Conservation (phyloP, 1,140 invertebrate genomes). For the Lethocerus indicus region DNA sequence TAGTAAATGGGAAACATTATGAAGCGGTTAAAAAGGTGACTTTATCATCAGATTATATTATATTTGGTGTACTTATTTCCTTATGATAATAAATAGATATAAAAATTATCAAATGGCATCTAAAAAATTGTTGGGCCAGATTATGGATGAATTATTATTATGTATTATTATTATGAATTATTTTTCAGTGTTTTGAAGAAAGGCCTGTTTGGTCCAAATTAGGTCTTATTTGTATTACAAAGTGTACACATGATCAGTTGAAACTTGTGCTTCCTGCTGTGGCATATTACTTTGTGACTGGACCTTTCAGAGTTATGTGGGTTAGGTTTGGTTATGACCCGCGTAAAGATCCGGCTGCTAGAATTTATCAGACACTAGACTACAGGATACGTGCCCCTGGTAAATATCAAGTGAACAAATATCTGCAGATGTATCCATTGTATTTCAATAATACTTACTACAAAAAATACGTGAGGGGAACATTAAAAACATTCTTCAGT, state of each 20-base stretch:
- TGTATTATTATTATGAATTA: neutral
- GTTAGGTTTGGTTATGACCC: slow-evolving; percentile 76
- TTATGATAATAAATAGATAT: neutral
- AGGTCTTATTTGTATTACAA: slow-evolving; percentile 45
- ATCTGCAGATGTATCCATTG: no score
- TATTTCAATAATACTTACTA: no score
- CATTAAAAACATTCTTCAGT: no score
- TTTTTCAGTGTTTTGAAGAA: slow-evolving; percentile 42
- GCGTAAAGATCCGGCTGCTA: slow-evolving; percentile 51
- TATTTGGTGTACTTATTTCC: neutral
- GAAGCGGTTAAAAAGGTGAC: slow-evolving; percentile 29
- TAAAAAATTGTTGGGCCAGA: no score
- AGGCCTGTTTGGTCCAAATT: slow-evolving; percentile 73
- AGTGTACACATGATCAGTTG: slow-evolving; percentile 39
- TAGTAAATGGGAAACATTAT: slow-evolving; percentile 25
- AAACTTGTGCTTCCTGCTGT: slow-evolving; percentile 65
- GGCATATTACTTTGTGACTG: slow-evolving; percentile 68
- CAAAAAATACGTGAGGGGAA: no score
- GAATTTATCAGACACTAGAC: slow-evolving; percentile 74
- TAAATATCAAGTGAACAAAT: no score
- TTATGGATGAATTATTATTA: neutral
- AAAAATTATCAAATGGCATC: neutral
- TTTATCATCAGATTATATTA: no score
- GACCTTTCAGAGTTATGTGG: slow-evolving; percentile 80
- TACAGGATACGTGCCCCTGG: slow-evolving; percentile 56